A percentile compares a stretch with the other conserved stretches of the same genome.
Evolutionary conservation across 2,797 vertebrate genomes (phyloP).

Genomic region (Acipenser ruthenus): DNA sequence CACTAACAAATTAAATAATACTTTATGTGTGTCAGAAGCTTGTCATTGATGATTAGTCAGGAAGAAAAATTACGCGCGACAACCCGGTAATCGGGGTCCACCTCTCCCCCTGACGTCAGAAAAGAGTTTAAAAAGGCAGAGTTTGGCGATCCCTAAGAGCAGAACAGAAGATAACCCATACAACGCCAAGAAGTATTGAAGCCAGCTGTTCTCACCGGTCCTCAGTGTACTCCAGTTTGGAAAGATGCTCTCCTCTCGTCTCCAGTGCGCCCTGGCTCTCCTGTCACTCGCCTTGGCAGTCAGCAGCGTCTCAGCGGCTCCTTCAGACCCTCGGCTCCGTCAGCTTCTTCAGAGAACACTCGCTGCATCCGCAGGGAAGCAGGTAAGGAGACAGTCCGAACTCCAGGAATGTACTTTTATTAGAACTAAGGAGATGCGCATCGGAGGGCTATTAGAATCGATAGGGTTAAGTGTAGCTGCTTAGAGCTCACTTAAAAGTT

Average conservation of each 20-base stretch:
- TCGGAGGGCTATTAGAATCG: conserved; percentile 9
- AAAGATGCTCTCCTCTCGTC: conserved; percentile 73
- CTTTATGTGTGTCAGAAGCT: too few species aligned
- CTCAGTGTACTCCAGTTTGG: conserved; percentile 3
- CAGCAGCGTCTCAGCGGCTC: conserved; percentile 69
- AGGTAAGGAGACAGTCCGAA: conserved; percentile 46
- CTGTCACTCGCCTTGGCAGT: conserved; percentile 72
- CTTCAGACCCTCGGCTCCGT: conserved; percentile 79
- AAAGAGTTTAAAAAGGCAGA: conserved; percentile 68
- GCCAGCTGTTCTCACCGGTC: background rate
- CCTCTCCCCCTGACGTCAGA: conserved; percentile 72
- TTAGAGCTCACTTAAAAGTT: background rate
- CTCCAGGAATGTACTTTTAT: background rate
- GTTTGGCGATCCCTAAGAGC: conserved; percentile 25
- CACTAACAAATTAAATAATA: too few species aligned
- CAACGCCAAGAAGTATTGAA: conserved; percentile 9
- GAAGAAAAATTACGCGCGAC: conserved; percentile 10
- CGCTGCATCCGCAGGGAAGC: conserved; percentile 72
- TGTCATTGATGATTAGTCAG: conserved; percentile 20
- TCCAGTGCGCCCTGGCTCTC: conserved; percentile 75
- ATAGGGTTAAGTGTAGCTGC: background rate
- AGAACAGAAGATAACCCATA: conserved; percentile 25
- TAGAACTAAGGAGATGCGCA: background rate
- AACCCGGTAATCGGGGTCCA: conserved; percentile 41
- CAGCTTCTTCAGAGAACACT: conserved; percentile 83